Evolutionary conservation across 2,797 vertebrate genomes (phyloP).

Genomic region (Rhinogobio ventralis): DNA sequence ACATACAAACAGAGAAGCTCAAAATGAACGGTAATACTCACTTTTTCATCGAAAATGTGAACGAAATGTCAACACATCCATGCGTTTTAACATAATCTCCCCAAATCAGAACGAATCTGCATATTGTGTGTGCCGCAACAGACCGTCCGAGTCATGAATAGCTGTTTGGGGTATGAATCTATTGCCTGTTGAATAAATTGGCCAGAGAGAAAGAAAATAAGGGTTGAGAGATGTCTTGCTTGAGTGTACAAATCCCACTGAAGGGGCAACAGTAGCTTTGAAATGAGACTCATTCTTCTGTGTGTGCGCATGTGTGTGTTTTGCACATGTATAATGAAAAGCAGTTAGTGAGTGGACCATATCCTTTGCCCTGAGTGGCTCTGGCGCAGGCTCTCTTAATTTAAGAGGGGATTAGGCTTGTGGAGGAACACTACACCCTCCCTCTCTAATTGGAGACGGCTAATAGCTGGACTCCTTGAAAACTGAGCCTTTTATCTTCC

Average conservation of each 20-base stretch:
- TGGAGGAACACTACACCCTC: constrained; percentile 55
- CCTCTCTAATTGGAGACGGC: constrained; percentile 74
- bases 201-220: constrained; percentile 52
- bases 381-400: constrained; percentile 67
- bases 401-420: constrained; percentile 68
- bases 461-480: constrained; percentile 70
- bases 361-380: constrained; percentile 63
- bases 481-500: constrained; percentile 64
- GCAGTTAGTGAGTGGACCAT: constrained; percentile 67
- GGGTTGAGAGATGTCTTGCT: constrained; percentile 61
- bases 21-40: constrained; percentile 11
- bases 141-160: constrained; percentile 26
- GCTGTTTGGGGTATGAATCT: constrained; percentile 40
- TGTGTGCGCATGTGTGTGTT: constrained; percentile 58
- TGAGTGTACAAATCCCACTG: constrained; percentile 68
- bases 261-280: constrained; percentile 57
- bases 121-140: constrained; percentile 3
- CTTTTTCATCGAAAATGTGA: neutral
- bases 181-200: constrained; percentile 61
- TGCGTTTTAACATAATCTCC: constrained; percentile 14
- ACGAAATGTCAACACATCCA: neutral
- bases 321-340: constrained; percentile 66
- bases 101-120: constrained; percentile 24
- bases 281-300: constrained; percentile 65
- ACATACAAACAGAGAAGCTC: constrained; percentile 39